Evolutionary conservation across 2,888 invertebrate species (phyloP), one percentile per base, ranked within the genome.

Genomic region (Eristalinus sepulchralis): DNA sequence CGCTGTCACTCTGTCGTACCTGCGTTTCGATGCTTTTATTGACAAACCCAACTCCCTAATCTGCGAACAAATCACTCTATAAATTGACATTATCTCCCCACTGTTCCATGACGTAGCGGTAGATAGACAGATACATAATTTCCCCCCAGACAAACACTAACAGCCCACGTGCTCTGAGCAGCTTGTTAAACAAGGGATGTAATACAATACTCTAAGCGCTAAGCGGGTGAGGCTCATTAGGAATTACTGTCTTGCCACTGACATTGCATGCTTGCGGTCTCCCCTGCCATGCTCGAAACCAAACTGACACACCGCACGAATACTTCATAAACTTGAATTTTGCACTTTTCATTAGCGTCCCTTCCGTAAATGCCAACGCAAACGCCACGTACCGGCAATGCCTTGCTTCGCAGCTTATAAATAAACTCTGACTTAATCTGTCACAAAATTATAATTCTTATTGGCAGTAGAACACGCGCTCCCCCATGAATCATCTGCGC

Each of bases 401-500:
- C 47, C 47, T 2, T 9, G 55, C 53, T n/a, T 33, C 9, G n/a
- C 31, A 22, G 11, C 20, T 55, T 70, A 34, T 17, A 27, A 34
- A 70, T 34, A 70, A 70, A 70, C 59, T 22, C 34, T 24, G 11
- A 70, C 24, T 57, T 8, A 47, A 17, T n/a, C n/a, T 47, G n/a
- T n/a, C 47, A 13, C 47, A 47, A n/a, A n/a, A 17, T 17, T 6
- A 47, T 47, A 47, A 1, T 47, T 47, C 1, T 47, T 6, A 47
- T 47, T 47, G 17, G 17, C 1, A 0, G 39, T 17, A 47, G n/a
- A 47, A 47, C 47, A 17, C 17, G 47, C 47, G n/a, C 47, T 2
- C 17, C 1, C 17, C 17, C 8, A 47, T 47, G 47, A 47, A 47
- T 47, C 47, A 47, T 8, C 17, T 17, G 47, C 47, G 27, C 27